Evolutionary conservation across 2,113 vertebrate genomes (phyloP).

Genomic region (Dicentrarchus labrax): DNA sequence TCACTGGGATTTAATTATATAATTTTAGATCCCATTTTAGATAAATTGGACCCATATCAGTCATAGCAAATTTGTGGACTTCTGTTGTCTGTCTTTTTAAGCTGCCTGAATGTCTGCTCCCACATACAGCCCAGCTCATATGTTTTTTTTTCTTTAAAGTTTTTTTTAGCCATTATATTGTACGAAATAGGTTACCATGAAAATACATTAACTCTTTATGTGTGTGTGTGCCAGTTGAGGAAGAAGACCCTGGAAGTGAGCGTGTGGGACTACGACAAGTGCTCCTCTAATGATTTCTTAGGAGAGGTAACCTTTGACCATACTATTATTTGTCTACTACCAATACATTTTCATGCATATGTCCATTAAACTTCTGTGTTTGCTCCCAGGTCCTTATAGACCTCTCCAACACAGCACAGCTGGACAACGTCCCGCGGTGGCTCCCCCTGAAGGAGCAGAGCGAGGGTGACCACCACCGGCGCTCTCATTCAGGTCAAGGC

Average conservation of each 20-base stretch:
- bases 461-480: conserved; percentile 93
- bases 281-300: conserved; percentile 98
- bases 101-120: conserved; percentile 5
- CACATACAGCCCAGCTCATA: conserved; percentile 1
- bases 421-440: conserved; percentile 95
- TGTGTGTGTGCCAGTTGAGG: conserved; percentile 89
- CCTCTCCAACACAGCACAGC: conserved; percentile 90
- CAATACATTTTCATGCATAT: background rate
- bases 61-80: conserved; percentile 20
- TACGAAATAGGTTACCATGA: background rate
- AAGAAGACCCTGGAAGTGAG: conserved; percentile 99
- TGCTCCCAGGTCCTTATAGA: conserved; percentile 92
- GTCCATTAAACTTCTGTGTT: background rate
- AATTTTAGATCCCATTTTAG: conserved; percentile 50
- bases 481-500: conserved; percentile 90
- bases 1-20: conserved; percentile 51
- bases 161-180: background rate
- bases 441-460: conserved; percentile 95
- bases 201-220: background rate
- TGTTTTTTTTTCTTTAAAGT: background rate
- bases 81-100: conserved; percentile 2
- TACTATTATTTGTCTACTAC: background rate
- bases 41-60: conserved; percentile 39
- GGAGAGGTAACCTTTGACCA: conserved; percentile 89
- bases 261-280: conserved; percentile 98